Evolutionary conservation across 1,140 invertebrate species (phyloP).

Genomic region (Brachionus rotundiformis): DNA sequence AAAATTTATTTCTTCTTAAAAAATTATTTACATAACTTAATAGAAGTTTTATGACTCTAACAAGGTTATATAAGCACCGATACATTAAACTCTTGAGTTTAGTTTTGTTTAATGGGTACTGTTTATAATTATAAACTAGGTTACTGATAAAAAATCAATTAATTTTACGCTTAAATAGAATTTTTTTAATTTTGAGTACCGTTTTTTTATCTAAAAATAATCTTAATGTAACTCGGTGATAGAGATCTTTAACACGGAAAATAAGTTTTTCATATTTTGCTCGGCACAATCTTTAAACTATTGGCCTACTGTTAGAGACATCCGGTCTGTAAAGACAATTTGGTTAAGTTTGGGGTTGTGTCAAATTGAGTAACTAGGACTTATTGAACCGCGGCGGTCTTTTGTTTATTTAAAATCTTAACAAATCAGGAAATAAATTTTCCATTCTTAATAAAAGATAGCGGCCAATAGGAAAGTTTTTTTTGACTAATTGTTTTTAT

Average conservation of each 20-base stretch:
- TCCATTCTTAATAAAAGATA: not conserved
- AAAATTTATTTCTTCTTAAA: not conserved
- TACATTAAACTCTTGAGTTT: slow-evolving; percentile 12
- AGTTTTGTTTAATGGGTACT: not conserved
- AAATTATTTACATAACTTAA: not conserved
- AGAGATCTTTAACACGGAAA: not conserved
- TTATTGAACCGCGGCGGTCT: not conserved
- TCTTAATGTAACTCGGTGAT: not conserved
- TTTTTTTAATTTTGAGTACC: slow-evolving; percentile 13
- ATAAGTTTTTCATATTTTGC: not conserved
- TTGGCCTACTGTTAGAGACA: not conserved
- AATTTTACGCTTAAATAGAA: slow-evolving; percentile 36
- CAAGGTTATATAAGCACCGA: slow-evolving; percentile 12
- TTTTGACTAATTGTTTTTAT: not conserved
- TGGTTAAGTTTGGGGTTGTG: not conserved
- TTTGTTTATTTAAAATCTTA: slow-evolving; percentile 14
- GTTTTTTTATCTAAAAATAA: slow-evolving; percentile 1
- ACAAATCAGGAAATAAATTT: slow-evolving; percentile 43
- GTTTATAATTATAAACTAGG: slow-evolving; percentile 10
- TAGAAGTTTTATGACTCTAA: not conserved
- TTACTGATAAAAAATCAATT: slow-evolving; percentile 38
- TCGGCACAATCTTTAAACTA: not conserved
- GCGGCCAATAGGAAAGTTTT: slow-evolving; percentile 17
- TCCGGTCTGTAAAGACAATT: not conserved
- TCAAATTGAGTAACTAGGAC: slow-evolving; percentile 20